A percentile compares a stretch with the other conserved stretches of the same genome.
Evolutionary conservation across 2,113 vertebrate genomes (phyloP).

Genomic region (Cebus imitator): DNA sequence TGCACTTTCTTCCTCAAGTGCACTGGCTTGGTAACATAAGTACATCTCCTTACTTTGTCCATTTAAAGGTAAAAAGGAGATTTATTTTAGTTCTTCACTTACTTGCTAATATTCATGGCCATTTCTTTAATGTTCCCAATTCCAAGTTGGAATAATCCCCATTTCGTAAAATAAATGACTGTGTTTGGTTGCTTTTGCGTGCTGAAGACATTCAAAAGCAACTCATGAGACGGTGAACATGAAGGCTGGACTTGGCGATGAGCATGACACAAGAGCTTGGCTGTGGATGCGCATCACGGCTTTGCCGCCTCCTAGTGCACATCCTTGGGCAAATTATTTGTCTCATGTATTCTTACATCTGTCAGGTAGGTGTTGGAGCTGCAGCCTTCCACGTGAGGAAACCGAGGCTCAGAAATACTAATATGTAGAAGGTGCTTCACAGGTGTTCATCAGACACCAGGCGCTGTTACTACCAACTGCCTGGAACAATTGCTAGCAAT

Average conservation of each 20-base stretch:
- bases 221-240: fast-evolving
- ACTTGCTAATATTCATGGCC: background rate
- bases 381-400: background rate
- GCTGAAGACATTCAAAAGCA: background rate
- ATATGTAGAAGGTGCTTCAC: fast-evolving
- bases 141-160: background rate
- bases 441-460: background rate
- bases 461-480: fast-evolving
- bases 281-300: too few species aligned
- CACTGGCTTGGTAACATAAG: too few species aligned
- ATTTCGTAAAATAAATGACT: background rate
- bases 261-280: fast-evolving
- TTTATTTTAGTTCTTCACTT: background rate
- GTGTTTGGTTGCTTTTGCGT: background rate
- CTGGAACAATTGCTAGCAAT: fast-evolving
- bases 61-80: background rate
- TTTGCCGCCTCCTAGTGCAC: too few species aligned
- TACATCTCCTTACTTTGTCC: fast-evolving
- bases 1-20: too few species aligned
- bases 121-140: background rate
- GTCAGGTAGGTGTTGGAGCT: background rate
- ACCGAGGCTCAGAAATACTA: background rate
- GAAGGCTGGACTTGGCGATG: fast-evolving
- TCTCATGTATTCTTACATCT: background rate
- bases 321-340: too few species aligned